phyloP scores from a whole-genome alignment of 2,888 invertebrate species.

The Chaitophorus viminalis region DNA sequence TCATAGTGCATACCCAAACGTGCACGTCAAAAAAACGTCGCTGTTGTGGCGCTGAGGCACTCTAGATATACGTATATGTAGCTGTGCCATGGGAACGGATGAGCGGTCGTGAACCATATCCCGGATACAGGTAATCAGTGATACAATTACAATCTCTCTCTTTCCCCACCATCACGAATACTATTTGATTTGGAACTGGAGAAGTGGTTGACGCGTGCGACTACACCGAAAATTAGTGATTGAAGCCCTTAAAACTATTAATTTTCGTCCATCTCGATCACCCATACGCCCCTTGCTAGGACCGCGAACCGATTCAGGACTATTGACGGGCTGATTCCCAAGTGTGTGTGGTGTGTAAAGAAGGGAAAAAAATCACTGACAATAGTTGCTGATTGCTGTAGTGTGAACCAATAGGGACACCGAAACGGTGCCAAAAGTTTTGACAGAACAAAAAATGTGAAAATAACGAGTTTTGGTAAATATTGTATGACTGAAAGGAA shows the following conservation, averaged over 20 bases:
- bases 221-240: slow-evolving; percentile 1
- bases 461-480: not conserved
- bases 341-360: not conserved
- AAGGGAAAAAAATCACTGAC: slow-evolving; percentile 1
- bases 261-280: slow-evolving; percentile 34
- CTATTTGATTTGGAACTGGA: slow-evolving; percentile 50
- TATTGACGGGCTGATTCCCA: slow-evolving; percentile 32
- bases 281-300: not conserved
- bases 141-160: slow-evolving; percentile 34
- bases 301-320: not conserved
- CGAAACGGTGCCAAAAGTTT: not conserved
- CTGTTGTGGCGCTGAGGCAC: not conserved
- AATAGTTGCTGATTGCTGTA: slow-evolving; percentile 32
- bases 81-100: slow-evolving; percentile 56
- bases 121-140: slow-evolving; percentile 61
- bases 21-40: not conserved
- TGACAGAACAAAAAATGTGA: not conserved
- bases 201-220: slow-evolving; percentile 15
- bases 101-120: slow-evolving; percentile 51
- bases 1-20: too few species aligned
- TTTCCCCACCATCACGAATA: not conserved
- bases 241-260: slow-evolving; percentile 30
- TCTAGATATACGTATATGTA: not conserved
- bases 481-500: not conserved
- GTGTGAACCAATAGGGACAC: not conserved